phyloP scores from a whole-genome alignment of 2,113 vertebrate genomes.

The Mesoclemmys tuberculata region DNA sequence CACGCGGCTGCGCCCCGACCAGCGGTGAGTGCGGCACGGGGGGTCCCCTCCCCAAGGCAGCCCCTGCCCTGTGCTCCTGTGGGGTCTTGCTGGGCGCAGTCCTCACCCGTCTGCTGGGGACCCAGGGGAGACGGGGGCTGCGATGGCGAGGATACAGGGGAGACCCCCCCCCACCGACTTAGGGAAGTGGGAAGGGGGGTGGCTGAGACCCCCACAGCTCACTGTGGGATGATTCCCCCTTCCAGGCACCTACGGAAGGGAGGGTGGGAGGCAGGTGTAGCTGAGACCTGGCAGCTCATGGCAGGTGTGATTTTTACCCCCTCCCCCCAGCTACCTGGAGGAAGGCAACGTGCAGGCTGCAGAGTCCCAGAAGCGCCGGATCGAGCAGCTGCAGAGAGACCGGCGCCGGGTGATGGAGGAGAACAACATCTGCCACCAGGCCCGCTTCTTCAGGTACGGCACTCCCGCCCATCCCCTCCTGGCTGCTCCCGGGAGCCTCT shows the following conservation, averaged over 20 bases:
- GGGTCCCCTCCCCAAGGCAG: background rate
- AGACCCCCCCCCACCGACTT: too few species aligned
- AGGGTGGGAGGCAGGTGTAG: background rate
- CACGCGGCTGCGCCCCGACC: conserved; percentile 90
- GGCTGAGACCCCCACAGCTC: too few species aligned
- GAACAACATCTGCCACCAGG: conserved; percentile 85
- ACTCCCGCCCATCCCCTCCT: background rate
- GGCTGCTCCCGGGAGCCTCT: background rate
- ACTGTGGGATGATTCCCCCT: too few species aligned
- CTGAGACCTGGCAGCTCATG: background rate
- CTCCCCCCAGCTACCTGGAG: conserved; percentile 85
- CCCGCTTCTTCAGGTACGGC: conserved; percentile 90
- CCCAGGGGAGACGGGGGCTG: background rate
- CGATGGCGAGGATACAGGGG: too few species aligned
- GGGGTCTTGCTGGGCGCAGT: background rate
- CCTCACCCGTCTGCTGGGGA: accelerated
- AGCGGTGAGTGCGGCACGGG: conserved; percentile 79
- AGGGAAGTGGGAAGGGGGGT: too few species aligned
- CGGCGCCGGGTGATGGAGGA: conserved; percentile 90
- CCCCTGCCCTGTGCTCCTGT: too few species aligned
- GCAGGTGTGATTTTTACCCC: accelerated
- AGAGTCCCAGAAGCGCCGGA: conserved; percentile 88
- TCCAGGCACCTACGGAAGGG: too few species aligned
- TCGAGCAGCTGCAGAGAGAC: conserved; percentile 91
- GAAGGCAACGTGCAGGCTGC: conserved; percentile 87